Evolutionary conservation across 2,888 invertebrate genomes (phyloP), one percentile per base, ranked within the genome.

Genomic region (Tachina grossa): DNA sequence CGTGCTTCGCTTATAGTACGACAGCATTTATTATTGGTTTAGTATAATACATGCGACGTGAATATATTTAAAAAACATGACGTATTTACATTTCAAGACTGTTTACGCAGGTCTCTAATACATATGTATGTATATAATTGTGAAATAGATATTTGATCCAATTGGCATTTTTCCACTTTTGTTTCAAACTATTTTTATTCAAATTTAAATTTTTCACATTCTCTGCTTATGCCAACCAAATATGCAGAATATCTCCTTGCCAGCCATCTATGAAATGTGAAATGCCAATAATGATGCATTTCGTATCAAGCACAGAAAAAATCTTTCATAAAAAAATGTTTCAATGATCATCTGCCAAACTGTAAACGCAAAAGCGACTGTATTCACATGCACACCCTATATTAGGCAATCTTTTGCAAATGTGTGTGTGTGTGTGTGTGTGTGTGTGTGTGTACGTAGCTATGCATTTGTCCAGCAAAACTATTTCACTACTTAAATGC

Each of bases 401-500:
- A 78, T 78, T 83, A 51, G 83, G 83, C 43, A 65, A 45, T 43
- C 1, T 59, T 77, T 72, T 55, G 19, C 31, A 43, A 14, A 53
- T 9, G n/a, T n/a, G 31, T 59, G 39, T 53, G 47, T 66, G 9
- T 31, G 31, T 31, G 41, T 16, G 22, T 9, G 31, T 59, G 22
- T 53, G 41, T 68, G 4, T 9, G 16, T 59, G 39, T 53, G 49
- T 68, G 9, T 31, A 6, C 6, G 41, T 16, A 61, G 11, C 16
- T 59, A 3, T 8, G 9, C 9, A 16, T 19, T 9, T 41, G 5
- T 39, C 16, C 53, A 53, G 47, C 78, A 31, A 47, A 68, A 75
- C 75, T 81, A 61, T 74, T 74, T 81, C 55, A 57, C 10, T 51
- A 72, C 45, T 65, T 75, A 71, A 65, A 83, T 83, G 16, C 68